These are phyloP conservation scores for Listronotus bonariensis DNA, from an alignment of 1,140 invertebrate species.

Conservation along the genomic window DNA sequence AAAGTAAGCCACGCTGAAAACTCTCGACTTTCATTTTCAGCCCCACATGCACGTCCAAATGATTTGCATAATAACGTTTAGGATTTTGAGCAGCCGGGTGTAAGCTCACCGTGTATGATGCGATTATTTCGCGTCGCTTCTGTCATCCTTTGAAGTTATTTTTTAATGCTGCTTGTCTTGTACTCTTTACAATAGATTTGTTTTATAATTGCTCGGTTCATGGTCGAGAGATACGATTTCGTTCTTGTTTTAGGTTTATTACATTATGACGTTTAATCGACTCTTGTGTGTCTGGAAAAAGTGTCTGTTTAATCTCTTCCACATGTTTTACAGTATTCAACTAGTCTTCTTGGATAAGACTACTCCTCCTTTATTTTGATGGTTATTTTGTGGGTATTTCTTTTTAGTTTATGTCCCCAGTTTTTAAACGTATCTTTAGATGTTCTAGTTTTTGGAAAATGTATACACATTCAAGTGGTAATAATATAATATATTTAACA, in stretches of 20 bases:
- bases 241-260: background rate
- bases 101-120: slow-evolving; percentile 28
- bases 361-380: no score
- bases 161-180: background rate
- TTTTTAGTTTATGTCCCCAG: no score
- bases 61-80: slow-evolving; percentile 38
- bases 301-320: no score
- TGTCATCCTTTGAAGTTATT: slow-evolving; percentile 13
- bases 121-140: slow-evolving; percentile 31
- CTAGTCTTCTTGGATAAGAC: no score
- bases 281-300: no score
- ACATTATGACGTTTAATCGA: no score
- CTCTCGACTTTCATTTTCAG: background rate
- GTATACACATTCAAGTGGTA: no score
- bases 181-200: background rate
- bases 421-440: no score
- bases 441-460: no score
- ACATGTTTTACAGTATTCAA: no score
- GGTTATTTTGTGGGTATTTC: no score
- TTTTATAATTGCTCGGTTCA: background rate
- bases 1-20: background rate
- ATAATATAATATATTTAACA: no score
- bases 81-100: slow-evolving; percentile 22
- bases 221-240: background rate
- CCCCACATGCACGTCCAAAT: slow-evolving; percentile 3